phyloP scores from a whole-genome alignment of 2,888 invertebrate species.

The Nephrotoma guestfalica region DNA sequence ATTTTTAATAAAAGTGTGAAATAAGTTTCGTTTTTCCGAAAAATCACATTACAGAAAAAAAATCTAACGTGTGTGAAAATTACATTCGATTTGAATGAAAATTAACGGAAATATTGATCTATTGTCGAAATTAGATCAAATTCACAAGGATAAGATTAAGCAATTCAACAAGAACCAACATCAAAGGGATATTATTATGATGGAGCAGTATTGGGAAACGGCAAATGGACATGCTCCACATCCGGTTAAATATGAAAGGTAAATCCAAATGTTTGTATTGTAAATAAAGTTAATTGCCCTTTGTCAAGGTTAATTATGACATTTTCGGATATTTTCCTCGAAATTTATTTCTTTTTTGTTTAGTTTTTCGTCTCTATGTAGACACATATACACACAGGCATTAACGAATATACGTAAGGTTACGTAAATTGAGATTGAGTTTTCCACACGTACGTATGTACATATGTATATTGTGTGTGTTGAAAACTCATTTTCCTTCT shows the following conservation, averaged over 20 bases:
- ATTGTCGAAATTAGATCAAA: neutral
- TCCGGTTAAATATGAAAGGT: conserved; percentile 35
- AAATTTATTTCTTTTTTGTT: neutral
- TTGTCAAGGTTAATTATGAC: conserved; percentile 1
- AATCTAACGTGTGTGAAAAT: neutral
- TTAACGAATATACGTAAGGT: neutral
- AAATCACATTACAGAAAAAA: neutral
- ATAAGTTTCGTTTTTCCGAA: neutral
- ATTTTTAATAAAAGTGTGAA: neutral
- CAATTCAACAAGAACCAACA: neutral
- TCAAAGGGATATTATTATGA: neutral
- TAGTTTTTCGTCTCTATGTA: neutral
- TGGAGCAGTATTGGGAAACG: conserved; percentile 32
- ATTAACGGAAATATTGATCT: neutral
- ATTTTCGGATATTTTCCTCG: neutral
- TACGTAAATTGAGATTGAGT: neutral
- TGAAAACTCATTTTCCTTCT: neutral
- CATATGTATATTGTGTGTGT: neutral
- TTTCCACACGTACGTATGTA: neutral
- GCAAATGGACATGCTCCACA: conserved; percentile 32
- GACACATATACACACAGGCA: neutral
- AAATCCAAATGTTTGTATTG: conserved; percentile 15
- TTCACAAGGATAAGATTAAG: neutral
- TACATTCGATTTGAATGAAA: conserved; percentile 1
- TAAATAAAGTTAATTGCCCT: conserved; percentile 4